A percentile compares a stretch with the other conserved stretches of the same genome.
These are phyloP conservation scores for Sycobia sp. DNA, from an alignment of 1,140 invertebrate genomes.

Conservation along the genomic window DNA sequence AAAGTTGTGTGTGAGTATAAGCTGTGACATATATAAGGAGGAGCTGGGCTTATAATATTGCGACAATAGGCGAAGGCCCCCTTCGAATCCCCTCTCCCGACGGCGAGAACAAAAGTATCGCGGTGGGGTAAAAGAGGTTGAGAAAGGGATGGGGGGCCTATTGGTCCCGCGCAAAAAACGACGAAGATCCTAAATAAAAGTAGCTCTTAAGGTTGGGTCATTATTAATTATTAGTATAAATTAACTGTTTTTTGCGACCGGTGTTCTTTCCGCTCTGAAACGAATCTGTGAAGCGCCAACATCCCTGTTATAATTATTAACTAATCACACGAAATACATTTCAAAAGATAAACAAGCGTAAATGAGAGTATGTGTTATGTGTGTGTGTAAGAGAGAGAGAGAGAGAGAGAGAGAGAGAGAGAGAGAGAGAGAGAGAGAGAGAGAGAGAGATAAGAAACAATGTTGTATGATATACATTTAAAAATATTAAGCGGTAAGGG, in stretches of 20 bases:
- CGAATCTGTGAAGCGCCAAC: conserved; percentile 47
- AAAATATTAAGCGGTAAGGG: conserved; percentile 28
- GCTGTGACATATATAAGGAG: too few species aligned
- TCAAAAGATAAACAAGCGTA: conserved; percentile 31
- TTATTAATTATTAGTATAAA: too few species aligned
- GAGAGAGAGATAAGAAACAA: too few species aligned
- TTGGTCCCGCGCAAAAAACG: conserved; percentile 20
- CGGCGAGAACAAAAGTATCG: too few species aligned
- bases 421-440: too few species aligned
- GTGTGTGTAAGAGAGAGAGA: too few species aligned
- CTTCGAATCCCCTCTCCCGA: too few species aligned
- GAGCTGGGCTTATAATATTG: neutral
- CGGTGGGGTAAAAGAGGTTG: neutral
- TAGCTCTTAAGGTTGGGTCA: conserved; percentile 27
- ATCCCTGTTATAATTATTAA: conserved; percentile 39
- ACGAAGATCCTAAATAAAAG: conserved; percentile 30
- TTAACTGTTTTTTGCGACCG: conserved; percentile 31
- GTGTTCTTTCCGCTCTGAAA: conserved; percentile 46
- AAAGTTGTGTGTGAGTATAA: too few species aligned
- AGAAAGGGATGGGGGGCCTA: conserved; percentile 8
- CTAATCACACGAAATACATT: conserved; percentile 41
- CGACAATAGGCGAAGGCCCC: conserved; percentile 4
- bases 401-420: too few species aligned
- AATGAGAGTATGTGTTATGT: too few species aligned
- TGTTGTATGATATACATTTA: conserved; percentile 38